These are phyloP conservation scores for Augiades crinisus DNA, from an alignment of 2,888 invertebrate species.

Conservation along the genomic window DNA sequence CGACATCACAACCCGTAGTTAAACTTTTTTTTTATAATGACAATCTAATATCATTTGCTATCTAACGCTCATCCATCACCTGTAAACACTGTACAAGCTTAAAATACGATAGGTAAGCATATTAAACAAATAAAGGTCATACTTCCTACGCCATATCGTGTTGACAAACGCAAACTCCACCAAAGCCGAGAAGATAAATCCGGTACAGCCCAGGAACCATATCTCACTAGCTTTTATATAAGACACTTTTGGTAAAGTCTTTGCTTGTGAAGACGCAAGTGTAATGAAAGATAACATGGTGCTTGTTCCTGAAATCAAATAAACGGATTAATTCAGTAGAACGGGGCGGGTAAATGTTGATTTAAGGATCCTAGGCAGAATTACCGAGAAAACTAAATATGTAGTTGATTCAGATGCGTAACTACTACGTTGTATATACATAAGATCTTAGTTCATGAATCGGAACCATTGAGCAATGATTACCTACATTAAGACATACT, in stretches of 20 bases:
- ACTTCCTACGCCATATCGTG: constrained; percentile 93
- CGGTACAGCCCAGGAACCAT: constrained; percentile 93
- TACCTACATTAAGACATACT: too few species aligned
- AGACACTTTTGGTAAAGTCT: constrained; percentile 92
- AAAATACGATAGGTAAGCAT: neutral
- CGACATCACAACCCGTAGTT: too few species aligned
- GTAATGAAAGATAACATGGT: constrained; percentile 95
- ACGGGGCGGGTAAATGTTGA: constrained; percentile 7
- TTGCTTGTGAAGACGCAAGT: constrained; percentile 91
- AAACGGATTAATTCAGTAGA: constrained; percentile 16
- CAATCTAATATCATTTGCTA: too few species aligned
- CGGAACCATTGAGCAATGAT: too few species aligned
- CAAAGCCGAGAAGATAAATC: constrained; percentile 92
- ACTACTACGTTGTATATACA: too few species aligned
- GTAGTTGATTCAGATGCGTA: too few species aligned
- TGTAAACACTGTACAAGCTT: too few species aligned
- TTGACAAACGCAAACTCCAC: constrained; percentile 95
- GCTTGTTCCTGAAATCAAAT: constrained; percentile 84
- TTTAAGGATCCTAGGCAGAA: neutral
- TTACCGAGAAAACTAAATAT: too few species aligned
- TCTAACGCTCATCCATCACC: too few species aligned
- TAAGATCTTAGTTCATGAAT: too few species aligned
- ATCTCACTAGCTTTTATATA: constrained; percentile 95
- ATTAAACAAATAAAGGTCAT: constrained; percentile 50
- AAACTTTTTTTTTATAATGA: too few species aligned